Percentiles rank a stretch among this genome's conserved stretches.
Conservation (phyloP, 2,797 vertebrate genomes). For the Nyctibius grandis region DNA sequence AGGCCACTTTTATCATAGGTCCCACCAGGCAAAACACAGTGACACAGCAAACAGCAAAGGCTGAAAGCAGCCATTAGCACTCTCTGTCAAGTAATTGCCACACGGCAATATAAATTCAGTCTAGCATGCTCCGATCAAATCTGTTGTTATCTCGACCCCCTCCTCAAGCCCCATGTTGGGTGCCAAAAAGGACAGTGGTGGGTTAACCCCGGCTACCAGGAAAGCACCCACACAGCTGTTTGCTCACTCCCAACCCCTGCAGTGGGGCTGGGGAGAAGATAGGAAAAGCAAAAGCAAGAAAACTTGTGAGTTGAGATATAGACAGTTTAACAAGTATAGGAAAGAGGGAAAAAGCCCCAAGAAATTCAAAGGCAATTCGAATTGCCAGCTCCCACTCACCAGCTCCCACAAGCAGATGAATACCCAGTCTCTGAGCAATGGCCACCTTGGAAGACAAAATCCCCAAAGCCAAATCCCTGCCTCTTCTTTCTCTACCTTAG, state of each 20-base stretch:
- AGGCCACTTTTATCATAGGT: neutral
- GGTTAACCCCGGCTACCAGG: neutral
- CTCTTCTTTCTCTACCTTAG: neutral
- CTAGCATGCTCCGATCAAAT: fast-evolving
- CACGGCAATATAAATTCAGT: neutral
- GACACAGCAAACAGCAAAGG: neutral
- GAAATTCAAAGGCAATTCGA: neutral
- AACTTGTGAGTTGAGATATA: neutral
- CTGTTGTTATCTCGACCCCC: no score
- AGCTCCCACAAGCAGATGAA: neutral
- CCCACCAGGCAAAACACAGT: neutral
- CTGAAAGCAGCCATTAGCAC: neutral
- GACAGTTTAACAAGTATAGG: neutral
- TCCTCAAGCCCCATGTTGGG: neutral
- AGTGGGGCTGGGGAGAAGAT: neutral
- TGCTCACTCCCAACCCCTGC: neutral
- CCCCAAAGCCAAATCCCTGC: neutral
- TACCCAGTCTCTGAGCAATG: neutral
- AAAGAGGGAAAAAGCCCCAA: neutral
- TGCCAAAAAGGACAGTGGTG: neutral
- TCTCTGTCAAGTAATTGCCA: neutral
- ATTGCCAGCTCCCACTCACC: neutral
- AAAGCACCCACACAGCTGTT: neutral
- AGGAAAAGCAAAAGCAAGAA: neutral
- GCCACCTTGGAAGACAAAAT: neutral